A percentile compares a stretch with the other conserved stretches of the same genome.
phyloP scores from a whole-genome alignment of 2,113 vertebrate species.

The Nothobranchius kuhntae region DNA sequence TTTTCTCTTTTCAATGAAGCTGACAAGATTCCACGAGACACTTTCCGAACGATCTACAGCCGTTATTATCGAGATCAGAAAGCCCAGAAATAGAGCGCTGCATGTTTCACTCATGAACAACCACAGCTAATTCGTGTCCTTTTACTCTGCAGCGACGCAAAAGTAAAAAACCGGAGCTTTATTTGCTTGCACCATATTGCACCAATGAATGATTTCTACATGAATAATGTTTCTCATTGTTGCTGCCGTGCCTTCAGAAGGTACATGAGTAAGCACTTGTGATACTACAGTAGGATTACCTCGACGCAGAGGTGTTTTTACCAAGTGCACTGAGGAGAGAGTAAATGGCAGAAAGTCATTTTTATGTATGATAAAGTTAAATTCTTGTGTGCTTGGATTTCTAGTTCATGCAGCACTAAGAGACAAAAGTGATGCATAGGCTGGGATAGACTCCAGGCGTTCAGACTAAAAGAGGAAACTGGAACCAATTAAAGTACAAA shows the following conservation, averaged over 20 bases:
- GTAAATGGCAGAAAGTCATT: background rate
- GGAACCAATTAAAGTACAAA: slow-evolving; percentile 11
- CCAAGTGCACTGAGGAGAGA: slow-evolving; percentile 1
- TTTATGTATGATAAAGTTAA: background rate
- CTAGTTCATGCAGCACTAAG: background rate
- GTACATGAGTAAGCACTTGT: slow-evolving; percentile 2
- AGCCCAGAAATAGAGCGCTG: slow-evolving; percentile 17
- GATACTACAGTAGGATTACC: background rate
- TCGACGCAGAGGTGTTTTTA: background rate
- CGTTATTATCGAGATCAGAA: background rate
- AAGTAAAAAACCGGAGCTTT: too few relatives aligned
- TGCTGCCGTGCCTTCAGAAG: background rate
- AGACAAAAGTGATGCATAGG: background rate
- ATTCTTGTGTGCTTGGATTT: background rate
- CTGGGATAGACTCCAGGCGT: background rate
- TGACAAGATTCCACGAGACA: too few relatives aligned
- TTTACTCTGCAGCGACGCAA: background rate
- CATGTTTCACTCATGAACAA: slow-evolving; percentile 24
- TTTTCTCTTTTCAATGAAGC: background rate
- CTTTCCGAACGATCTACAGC: background rate
- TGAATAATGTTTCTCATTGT: background rate
- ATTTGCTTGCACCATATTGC: background rate
- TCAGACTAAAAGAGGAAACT: background rate
- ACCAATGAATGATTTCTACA: background rate
- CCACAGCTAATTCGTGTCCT: slow-evolving; percentile 2